phyloP scores from a whole-genome alignment of 2,888 invertebrate genomes.

The Tachina lurida region DNA sequence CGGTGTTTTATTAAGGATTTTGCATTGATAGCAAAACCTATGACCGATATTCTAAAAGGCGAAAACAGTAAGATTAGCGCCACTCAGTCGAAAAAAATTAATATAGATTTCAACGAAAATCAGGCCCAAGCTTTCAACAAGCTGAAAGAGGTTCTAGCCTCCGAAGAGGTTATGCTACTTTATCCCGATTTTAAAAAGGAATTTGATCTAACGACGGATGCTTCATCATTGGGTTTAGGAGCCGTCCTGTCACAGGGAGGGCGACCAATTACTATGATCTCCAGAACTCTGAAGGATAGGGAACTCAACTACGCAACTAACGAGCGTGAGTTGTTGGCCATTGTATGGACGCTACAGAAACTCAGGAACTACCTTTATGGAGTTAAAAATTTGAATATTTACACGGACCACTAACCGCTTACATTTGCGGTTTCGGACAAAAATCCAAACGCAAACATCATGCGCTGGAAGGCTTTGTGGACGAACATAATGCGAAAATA shows the following conservation, averaged over 20 bases:
- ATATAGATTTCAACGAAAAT: slow-evolving; percentile 55
- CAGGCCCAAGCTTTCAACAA: slow-evolving; percentile 63
- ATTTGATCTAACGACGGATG: slow-evolving; percentile 66
- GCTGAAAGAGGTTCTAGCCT: slow-evolving; percentile 50
- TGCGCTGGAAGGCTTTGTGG: slow-evolving; percentile 9
- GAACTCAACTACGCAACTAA: slow-evolving; percentile 11
- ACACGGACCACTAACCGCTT: slow-evolving; percentile 19
- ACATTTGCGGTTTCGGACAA: not conserved
- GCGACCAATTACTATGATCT: slow-evolving; percentile 30
- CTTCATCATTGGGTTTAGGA: no score
- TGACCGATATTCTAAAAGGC: slow-evolving; percentile 70
- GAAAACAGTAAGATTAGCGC: slow-evolving; percentile 70
- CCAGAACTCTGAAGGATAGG: not conserved
- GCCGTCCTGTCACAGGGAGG: slow-evolving; percentile 46
- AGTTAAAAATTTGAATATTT: no score
- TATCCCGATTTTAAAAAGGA: slow-evolving; percentile 61
- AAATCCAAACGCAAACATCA: not conserved
- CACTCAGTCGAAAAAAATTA: slow-evolving; percentile 53
- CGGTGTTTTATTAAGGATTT: no score
- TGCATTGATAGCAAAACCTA: no score
- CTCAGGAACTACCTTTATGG: slow-evolving; percentile 20
- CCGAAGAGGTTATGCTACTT: no score
- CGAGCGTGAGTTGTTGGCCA: slow-evolving; percentile 7
- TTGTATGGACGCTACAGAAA: not conserved
- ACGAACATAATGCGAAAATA: slow-evolving; percentile 3